Evolutionary conservation across 2,797 vertebrate genomes (phyloP).

Genomic region (Myotis pilosus): DNA sequence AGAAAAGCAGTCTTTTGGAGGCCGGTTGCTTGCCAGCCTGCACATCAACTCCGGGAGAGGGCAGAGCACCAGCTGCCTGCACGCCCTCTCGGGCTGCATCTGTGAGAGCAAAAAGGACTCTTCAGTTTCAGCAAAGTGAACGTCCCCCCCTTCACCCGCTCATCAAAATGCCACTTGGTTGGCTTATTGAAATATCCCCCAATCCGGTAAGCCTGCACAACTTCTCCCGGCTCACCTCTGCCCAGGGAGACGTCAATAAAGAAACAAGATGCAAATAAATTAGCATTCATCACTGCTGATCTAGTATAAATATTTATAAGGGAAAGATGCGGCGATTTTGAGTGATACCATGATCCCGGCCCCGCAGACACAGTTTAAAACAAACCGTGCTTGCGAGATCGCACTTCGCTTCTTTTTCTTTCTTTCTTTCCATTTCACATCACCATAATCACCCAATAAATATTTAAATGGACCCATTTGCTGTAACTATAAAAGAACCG

Average conservation of each 20-base stretch:
- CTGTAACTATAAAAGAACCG: conserved; percentile 88
- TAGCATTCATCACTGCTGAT: conserved; percentile 82
- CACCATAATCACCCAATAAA: conserved; percentile 90
- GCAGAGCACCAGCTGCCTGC: conserved; percentile 50
- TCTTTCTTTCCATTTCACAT: conserved; percentile 87
- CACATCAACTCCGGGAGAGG: not conserved
- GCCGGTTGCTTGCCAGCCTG: conserved; percentile 50
- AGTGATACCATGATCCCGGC: conserved; percentile 81
- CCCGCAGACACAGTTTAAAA: conserved; percentile 84
- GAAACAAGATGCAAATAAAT: conserved; percentile 84
- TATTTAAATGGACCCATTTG: conserved; percentile 89
- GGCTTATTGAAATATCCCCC: conserved; percentile 76
- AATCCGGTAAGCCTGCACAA: conserved; percentile 73
- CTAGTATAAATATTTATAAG: conserved; percentile 84
- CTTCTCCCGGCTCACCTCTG: conserved; percentile 52
- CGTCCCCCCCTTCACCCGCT: not conserved
- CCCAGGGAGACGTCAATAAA: conserved; percentile 72
- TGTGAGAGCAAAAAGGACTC: conserved; percentile 69
- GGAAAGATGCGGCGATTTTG: conserved; percentile 83
- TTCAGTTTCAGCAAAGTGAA: conserved; percentile 68
- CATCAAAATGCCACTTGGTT: conserved; percentile 77
- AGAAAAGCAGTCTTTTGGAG: conserved; percentile 65
- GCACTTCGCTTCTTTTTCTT: conserved; percentile 83
- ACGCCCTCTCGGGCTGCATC: conserved; percentile 58
- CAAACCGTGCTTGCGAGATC: conserved; percentile 82